These are phyloP conservation scores for Ardeotis arabs DNA, from an alignment of 2,113 vertebrate species.

Conservation along the genomic window DNA sequence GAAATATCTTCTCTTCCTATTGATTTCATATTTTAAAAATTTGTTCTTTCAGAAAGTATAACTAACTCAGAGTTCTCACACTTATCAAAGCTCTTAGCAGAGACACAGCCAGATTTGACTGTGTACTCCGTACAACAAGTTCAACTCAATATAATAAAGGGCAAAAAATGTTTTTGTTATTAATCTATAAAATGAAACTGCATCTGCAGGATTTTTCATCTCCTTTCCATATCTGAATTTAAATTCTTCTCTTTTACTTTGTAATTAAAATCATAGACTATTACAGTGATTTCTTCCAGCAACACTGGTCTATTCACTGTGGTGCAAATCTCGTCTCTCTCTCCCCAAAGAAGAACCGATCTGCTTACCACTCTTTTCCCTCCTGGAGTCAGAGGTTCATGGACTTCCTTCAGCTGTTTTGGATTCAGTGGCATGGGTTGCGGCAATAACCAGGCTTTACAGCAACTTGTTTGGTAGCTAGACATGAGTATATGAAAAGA, in stretches of 20 bases:
- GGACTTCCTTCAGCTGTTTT: background rate
- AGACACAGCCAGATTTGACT: background rate
- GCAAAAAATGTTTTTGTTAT: background rate
- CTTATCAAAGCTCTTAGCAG: background rate
- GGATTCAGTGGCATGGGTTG: background rate
- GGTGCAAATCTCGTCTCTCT: background rate
- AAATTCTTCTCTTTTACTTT: background rate
- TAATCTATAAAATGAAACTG: background rate
- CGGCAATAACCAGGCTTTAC: background rate
- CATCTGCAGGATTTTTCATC: background rate
- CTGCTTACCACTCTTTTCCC: no score
- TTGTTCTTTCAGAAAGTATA: background rate
- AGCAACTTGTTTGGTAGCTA: background rate
- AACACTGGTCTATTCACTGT: background rate
- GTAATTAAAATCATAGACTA: background rate
- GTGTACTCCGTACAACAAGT: background rate
- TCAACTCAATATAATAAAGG: background rate
- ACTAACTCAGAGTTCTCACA: background rate
- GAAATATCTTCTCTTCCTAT: background rate
- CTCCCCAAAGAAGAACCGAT: background rate
- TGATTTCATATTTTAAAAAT: background rate
- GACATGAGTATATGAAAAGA: background rate
- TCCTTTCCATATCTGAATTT: background rate
- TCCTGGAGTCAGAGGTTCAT: background rate
- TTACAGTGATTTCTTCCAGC: background rate